Evolutionary conservation across 2,797 vertebrate species (phyloP).

Genomic region (Anguilla megastoma): DNA sequence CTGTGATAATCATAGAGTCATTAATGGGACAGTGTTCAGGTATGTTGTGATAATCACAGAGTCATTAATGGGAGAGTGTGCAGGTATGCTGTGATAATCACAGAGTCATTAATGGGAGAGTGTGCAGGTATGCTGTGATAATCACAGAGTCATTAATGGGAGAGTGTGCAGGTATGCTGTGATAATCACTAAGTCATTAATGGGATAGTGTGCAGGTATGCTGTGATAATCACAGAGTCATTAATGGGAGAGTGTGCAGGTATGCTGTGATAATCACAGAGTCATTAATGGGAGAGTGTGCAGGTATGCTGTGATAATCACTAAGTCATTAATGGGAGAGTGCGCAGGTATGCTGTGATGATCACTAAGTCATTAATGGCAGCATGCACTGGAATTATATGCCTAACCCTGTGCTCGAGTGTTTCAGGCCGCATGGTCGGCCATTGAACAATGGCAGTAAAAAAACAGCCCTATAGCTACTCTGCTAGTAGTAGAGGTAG

Average conservation of each 20-base stretch:
- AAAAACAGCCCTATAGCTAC: not conserved
- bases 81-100: not conserved
- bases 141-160: too few species aligned
- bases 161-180: too few species aligned
- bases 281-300: not conserved
- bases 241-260: not conserved
- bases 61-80: too few species aligned
- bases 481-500: too few species aligned
- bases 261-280: not conserved
- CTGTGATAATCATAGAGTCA: too few species aligned
- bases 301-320: not conserved
- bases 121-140: not conserved
- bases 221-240: not conserved
- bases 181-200: too few species aligned
- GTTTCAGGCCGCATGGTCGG: not conserved
- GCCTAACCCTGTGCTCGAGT: too few species aligned
- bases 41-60: too few species aligned
- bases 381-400: too few species aligned
- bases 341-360: not conserved
- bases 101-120: not conserved
- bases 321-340: not conserved
- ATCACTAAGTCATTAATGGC: too few species aligned
- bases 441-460: not conserved
- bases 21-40: too few species aligned
- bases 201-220: not conserved